phyloP scores from a whole-genome alignment of 2,888 invertebrate genomes.

The Heterodera filipjevi region DNA sequence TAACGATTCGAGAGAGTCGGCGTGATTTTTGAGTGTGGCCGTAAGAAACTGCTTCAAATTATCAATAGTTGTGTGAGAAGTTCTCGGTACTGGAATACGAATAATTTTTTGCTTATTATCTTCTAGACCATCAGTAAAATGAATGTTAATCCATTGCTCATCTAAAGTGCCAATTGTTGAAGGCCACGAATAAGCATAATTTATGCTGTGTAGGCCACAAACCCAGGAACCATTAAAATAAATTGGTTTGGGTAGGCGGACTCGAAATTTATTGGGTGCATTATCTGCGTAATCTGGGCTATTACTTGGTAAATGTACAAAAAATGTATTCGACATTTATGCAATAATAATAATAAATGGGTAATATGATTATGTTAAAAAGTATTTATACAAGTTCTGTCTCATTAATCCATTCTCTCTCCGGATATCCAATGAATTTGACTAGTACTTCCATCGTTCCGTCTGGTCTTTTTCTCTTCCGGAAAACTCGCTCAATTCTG shows the following conservation, averaged over 20 bases:
- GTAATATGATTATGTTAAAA: not conserved
- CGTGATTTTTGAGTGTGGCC: not conserved
- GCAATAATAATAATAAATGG: not conserved
- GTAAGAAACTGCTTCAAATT: not conserved
- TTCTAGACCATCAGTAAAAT: not conserved
- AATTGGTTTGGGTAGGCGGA: conserved; percentile 16
- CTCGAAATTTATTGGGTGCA: conserved; percentile 22
- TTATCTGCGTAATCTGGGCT: conserved; percentile 18
- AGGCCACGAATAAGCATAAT: conserved; percentile 16
- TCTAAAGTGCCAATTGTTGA: conserved; percentile 14
- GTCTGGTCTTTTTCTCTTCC: not conserved
- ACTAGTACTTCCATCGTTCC: conserved; percentile 19
- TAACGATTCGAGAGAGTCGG: not conserved
- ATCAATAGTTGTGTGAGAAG: not conserved
- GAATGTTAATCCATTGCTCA: conserved; percentile 13
- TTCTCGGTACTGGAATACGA: not conserved
- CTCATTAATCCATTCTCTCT: conserved; percentile 26
- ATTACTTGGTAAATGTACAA: conserved; percentile 21
- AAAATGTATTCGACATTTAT: conserved; percentile 25
- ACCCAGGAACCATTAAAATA: conserved; percentile 25
- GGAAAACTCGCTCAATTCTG: conserved; percentile 2
- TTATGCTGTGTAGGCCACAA: conserved; percentile 21
- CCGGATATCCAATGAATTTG: conserved; percentile 23
- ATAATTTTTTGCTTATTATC: not conserved
- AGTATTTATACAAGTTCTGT: conserved; percentile 16